These are phyloP conservation scores for Ypsolopha sequella DNA, from an alignment of 2,888 invertebrate species.

Conservation along the genomic window DNA sequence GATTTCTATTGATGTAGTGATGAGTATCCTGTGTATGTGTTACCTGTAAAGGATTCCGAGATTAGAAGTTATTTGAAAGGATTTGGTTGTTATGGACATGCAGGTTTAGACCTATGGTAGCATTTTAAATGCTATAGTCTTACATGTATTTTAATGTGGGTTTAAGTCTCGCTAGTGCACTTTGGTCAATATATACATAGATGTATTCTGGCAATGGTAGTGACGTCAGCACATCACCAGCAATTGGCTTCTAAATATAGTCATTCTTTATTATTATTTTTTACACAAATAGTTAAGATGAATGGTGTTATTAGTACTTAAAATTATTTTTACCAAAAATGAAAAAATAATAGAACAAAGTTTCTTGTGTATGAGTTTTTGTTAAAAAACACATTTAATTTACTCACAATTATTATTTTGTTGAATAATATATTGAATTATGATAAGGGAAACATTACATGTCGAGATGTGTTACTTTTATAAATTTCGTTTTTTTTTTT, in stretches of 20 bases:
- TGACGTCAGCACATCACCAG: constrained; percentile 16
- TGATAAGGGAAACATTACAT: not conserved
- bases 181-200: constrained; percentile 6
- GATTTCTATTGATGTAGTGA: constrained; percentile 16
- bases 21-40: constrained; percentile 14
- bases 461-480: not conserved
- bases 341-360: constrained; percentile 47
- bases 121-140: constrained; percentile 55
- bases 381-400: not conserved
- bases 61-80: constrained; percentile 9
- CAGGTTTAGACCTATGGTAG: constrained; percentile 21
- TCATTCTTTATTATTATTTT: constrained; percentile 10
- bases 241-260: not conserved
- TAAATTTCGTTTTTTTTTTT: not conserved
- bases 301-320: constrained; percentile 60
- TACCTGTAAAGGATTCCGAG: constrained; percentile 8
- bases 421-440: constrained; percentile 47
- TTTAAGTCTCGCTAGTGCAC: constrained; percentile 22
- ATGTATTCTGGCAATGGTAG: not conserved
- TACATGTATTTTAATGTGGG: constrained; percentile 18
- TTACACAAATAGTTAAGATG: constrained; percentile 48
- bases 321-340: constrained; percentile 57
- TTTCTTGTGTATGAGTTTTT: constrained; percentile 17
- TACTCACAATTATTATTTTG: constrained; percentile 22
- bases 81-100: constrained; percentile 5